These are phyloP conservation scores for Ianthella basta DNA, from an alignment of 37 sponge, comb jelly and placozoan genomes.

Conservation along the genomic window DNA sequence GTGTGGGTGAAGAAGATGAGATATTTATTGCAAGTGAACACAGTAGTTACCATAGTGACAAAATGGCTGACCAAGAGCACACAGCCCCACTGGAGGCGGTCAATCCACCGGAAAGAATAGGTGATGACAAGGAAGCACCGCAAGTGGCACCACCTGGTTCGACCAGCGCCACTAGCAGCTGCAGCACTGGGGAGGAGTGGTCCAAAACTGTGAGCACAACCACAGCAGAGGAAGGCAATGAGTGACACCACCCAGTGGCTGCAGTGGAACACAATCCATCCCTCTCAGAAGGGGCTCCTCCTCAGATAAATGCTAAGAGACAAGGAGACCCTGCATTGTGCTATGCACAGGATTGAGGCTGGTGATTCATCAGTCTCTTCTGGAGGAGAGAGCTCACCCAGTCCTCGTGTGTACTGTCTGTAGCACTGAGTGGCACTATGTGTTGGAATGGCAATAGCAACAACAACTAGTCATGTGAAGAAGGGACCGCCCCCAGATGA, in stretches of 20 bases:
- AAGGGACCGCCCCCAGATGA: not conserved
- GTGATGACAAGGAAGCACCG: not conserved
- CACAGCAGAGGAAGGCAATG: not conserved
- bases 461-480: not conserved
- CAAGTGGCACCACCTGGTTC: not conserved
- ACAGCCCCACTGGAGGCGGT: not conserved
- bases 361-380: conserved; percentile 25
- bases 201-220: not conserved
- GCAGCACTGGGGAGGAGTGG: not conserved
- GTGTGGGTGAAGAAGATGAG: too few species aligned
- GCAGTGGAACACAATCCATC: not conserved
- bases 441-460: not conserved
- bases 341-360: conserved; percentile 6
- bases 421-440: not conserved
- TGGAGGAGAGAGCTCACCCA: conserved; percentile 22
- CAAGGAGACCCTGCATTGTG: not conserved
- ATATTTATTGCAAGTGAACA: too few species aligned
- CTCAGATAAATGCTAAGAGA: not conserved
- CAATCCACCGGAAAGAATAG: not conserved
- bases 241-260: not conserved
- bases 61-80: too few species aligned
- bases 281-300: not conserved
- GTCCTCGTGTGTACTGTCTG: conserved; percentile 15
- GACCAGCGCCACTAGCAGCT: not conserved
- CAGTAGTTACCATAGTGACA: too few species aligned